Conservation (phyloP, 2,113 vertebrate genomes). For the Syngnathoides biaculeatus region DNA sequence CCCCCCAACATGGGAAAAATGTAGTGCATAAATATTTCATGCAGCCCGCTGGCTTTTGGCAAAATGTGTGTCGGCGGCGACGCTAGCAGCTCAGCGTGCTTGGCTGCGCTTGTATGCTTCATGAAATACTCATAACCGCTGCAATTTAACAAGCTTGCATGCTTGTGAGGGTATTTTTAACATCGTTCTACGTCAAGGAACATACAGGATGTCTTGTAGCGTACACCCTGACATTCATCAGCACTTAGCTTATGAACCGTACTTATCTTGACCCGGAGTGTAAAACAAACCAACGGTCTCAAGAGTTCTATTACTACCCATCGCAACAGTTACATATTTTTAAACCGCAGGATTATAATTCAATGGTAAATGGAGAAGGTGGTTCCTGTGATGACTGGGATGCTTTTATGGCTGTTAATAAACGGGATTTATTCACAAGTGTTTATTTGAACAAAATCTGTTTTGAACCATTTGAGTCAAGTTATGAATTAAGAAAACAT, state of each 20-base stretch:
- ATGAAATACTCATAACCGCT: background rate
- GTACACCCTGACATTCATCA: background rate
- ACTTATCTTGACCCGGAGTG: background rate
- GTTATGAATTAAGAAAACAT: too few relatives aligned
- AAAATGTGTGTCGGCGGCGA: background rate
- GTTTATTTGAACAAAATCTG: background rate
- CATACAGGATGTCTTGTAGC: background rate
- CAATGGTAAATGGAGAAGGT: background rate
- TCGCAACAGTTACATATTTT: background rate
- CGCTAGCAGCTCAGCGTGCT: background rate
- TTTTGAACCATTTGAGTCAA: too few relatives aligned
- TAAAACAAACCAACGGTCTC: background rate
- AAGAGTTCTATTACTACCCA: background rate
- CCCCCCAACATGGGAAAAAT: conserved; percentile 1
- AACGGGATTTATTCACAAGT: background rate
- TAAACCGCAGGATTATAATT: background rate
- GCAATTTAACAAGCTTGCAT: background rate
- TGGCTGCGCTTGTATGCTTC: conserved; percentile 5
- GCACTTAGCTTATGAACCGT: background rate
- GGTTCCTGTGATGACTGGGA: background rate
- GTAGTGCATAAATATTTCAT: conserved; percentile 7
- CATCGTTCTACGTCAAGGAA: conserved; percentile 5
- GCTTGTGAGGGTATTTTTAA: conserved; percentile 3
- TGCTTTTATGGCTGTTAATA: background rate
- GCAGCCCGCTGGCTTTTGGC: background rate